These are phyloP conservation scores for Simalia tracyae DNA, from an alignment of 2,797 vertebrate genomes.

Conservation along the genomic window DNA sequence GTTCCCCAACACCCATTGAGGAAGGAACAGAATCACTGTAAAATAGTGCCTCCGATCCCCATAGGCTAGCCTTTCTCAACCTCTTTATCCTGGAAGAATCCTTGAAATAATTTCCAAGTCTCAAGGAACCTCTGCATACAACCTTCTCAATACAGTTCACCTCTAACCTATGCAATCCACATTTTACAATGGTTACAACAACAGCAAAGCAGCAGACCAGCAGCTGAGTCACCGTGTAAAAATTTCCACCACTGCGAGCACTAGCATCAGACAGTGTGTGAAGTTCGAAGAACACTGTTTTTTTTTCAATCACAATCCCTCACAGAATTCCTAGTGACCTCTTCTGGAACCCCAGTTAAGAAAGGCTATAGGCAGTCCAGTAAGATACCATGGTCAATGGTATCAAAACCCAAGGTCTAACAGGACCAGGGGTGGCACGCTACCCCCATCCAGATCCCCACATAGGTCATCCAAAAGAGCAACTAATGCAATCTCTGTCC, in stretches of 20 bases:
- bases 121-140: neutral
- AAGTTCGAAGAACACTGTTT: neutral
- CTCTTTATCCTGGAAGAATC: neutral
- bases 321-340: neutral
- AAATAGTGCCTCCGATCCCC: neutral
- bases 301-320: neutral
- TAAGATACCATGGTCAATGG: neutral
- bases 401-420: neutral
- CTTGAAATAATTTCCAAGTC: neutral
- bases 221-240: neutral
- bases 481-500: neutral
- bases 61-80: neutral
- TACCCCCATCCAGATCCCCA: neutral
- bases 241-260: neutral
- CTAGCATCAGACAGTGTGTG: neutral
- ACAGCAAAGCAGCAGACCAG: neutral
- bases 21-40: neutral
- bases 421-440: neutral
- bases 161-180: neutral
- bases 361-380: neutral
- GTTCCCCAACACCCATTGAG: neutral
- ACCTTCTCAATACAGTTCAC: neutral
- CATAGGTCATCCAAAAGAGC: neutral
- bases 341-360: neutral
- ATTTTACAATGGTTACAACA: neutral